Evolutionary conservation across 2,113 vertebrate species (phyloP).

Genomic region (Clarias macrocephalus): DNA sequence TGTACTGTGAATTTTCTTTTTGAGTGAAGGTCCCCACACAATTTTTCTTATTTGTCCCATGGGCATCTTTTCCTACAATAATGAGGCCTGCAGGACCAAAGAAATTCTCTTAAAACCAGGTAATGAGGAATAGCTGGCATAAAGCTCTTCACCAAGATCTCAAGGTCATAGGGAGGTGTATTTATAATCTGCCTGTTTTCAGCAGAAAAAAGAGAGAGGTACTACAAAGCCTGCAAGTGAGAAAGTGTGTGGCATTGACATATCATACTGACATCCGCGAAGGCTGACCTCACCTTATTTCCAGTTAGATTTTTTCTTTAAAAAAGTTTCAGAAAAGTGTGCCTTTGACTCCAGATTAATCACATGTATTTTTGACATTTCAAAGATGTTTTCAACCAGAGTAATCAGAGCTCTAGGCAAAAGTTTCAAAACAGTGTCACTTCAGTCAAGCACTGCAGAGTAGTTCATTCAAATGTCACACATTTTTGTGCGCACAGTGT

Average conservation of each 20-base stretch:
- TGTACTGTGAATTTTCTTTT: conserved; percentile 59
- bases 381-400: conserved; percentile 44
- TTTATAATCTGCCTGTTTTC: conserved; percentile 70
- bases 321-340: conserved; percentile 33
- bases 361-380: conserved; percentile 45
- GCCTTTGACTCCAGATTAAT: conserved; percentile 49
- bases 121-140: conserved; percentile 76
- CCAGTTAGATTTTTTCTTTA: conserved; percentile 42
- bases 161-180: conserved; percentile 76
- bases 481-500: conserved; percentile 22
- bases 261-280: conserved; percentile 63
- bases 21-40: conserved; percentile 67
- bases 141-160: conserved; percentile 69
- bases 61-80: conserved; percentile 79
- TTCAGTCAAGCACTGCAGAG: conserved; percentile 47
- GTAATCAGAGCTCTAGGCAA: conserved; percentile 50
- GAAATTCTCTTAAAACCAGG: conserved; percentile 72
- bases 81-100: conserved; percentile 78
- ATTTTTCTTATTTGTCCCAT: conserved; percentile 73
- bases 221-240: conserved; percentile 50
- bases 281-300: conserved; percentile 48
- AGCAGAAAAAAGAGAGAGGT: conserved; percentile 60
- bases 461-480: conserved; percentile 48
- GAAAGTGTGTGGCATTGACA: conserved; percentile 40
- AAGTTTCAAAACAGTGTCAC: conserved; percentile 42